Conservation (phyloP, 2,113 vertebrate species). For the Sinocyclocheilus anophthalmus region DNA sequence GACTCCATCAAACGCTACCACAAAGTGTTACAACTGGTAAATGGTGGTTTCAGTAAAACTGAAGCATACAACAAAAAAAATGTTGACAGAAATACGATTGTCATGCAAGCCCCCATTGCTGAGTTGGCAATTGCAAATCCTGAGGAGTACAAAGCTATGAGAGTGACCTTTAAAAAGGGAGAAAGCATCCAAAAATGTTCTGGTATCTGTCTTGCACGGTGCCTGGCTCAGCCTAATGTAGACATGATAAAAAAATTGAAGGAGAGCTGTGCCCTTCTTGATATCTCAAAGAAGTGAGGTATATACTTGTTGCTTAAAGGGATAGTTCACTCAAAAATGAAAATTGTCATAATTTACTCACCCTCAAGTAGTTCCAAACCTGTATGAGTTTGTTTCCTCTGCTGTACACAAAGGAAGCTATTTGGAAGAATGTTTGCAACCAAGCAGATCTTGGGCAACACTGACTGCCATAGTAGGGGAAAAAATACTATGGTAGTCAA, state of each 20-base stretch:
- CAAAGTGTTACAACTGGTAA: background rate
- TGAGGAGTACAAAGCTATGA: background rate
- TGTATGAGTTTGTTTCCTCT: too few relatives aligned
- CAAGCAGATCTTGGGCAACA: too few relatives aligned
- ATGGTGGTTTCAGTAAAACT: background rate
- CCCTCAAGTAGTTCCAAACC: too few relatives aligned
- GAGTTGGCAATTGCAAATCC: background rate
- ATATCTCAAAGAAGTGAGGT: background rate
- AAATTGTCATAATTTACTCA: too few relatives aligned
- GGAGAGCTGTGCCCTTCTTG: constrained; percentile 4
- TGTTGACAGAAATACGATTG: background rate
- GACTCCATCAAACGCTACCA: constrained; percentile 3
- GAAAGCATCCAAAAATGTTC: background rate
- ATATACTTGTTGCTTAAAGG: background rate
- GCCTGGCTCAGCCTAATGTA: background rate
- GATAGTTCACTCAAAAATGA: too few relatives aligned
- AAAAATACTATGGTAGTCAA: too few relatives aligned
- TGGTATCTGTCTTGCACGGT: background rate
- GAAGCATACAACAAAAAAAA: constrained; percentile 1
- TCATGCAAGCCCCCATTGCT: constrained; percentile 8
- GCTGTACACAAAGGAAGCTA: too few relatives aligned
- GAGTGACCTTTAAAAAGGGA: background rate
- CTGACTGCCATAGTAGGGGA: too few relatives aligned
- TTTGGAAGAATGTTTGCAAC: background rate
- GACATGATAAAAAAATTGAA: background rate